phyloP scores from a whole-genome alignment of 2,113 vertebrate genomes.

The Perognathus longimembris region DNA sequence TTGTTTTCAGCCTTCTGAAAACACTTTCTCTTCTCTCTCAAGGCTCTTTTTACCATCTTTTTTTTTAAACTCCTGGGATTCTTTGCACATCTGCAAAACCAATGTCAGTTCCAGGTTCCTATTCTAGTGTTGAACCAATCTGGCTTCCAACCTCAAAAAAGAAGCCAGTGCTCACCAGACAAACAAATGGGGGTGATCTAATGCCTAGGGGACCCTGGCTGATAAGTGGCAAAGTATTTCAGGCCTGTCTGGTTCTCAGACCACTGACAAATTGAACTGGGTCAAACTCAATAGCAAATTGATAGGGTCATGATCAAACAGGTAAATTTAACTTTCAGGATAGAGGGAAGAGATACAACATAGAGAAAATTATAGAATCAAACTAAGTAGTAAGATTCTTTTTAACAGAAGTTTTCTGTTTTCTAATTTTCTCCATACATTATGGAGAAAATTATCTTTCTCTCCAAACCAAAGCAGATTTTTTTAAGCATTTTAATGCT shows the following conservation, averaged over 20 bases:
- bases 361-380: conserved; percentile 22
- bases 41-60: conserved; percentile 49
- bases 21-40: conserved; percentile 62
- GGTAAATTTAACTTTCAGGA: conserved; percentile 73
- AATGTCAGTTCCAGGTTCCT: conserved; percentile 85
- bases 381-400: conserved; percentile 16
- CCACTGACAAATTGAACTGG: conserved; percentile 50
- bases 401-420: background rate
- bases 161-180: conserved; percentile 82
- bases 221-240: conserved; percentile 73
- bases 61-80: conserved; percentile 81
- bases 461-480: conserved; percentile 4
- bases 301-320: conserved; percentile 67
- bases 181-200: conserved; percentile 87
- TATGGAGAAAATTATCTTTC: background rate
- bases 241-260: conserved; percentile 71
- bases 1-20: conserved; percentile 79
- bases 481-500: background rate
- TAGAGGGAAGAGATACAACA: background rate
- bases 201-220: conserved; percentile 80
- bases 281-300: conserved; percentile 66
- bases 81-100: conserved; percentile 89
- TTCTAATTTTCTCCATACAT: background rate
- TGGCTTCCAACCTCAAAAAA: conserved; percentile 80
- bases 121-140: conserved; percentile 86